Conservation (phyloP, 2,888 invertebrate genomes). For the Uloborus plumipes region DNA sequence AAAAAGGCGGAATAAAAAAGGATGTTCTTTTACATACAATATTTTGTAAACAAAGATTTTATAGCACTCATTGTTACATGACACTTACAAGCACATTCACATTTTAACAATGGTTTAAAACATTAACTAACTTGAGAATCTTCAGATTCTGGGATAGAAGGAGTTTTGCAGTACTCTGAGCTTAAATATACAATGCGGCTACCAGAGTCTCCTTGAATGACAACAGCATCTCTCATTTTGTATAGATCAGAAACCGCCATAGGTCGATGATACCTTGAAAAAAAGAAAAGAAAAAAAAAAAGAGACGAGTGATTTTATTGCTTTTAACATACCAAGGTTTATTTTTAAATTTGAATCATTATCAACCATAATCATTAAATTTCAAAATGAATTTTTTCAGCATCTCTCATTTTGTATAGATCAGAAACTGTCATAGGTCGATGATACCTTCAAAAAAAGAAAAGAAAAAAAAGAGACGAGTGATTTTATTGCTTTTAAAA, state of each 20-base stretch:
- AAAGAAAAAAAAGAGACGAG: not conserved
- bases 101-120: not conserved
- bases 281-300: not conserved
- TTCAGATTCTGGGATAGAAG: conserved; percentile 72
- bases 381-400: too few relatives aligned
- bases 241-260: conserved; percentile 74
- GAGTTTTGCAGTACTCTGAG: conserved; percentile 77
- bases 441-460: conserved; percentile 72
- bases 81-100: too few relatives aligned
- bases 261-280: conserved; percentile 76
- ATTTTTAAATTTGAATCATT: too few relatives aligned
- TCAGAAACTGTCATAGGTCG: conserved; percentile 76
- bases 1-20: too few relatives aligned
- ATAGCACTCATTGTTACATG: too few relatives aligned
- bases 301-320: not conserved
- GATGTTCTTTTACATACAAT: too few relatives aligned
- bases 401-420: conserved; percentile 78
- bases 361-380: too few relatives aligned
- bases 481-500: too few relatives aligned
- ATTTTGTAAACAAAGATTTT: not conserved
- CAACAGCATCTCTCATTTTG: conserved; percentile 81
- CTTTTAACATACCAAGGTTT: too few relatives aligned
- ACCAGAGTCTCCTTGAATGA: conserved; percentile 78
- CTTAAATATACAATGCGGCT: conserved; percentile 81
- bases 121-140: conserved; percentile 62